Conservation (phyloP, 2,888 invertebrate species). For the Archips xylosteana region DNA sequence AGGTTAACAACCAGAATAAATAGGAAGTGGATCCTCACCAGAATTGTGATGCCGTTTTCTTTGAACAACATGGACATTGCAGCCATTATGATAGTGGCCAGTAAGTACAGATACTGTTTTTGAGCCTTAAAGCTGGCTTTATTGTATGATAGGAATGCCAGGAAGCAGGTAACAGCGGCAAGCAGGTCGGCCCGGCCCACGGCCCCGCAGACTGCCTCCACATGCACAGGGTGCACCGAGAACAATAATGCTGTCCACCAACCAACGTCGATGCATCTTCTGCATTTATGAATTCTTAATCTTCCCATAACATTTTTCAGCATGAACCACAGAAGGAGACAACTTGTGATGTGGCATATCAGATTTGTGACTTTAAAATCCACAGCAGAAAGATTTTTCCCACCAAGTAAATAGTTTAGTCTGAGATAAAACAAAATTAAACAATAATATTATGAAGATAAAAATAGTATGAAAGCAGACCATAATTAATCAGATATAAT, state of each 20-base stretch:
- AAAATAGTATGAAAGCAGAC: background rate
- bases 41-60: conserved; percentile 96
- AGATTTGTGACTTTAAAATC: conserved; percentile 93
- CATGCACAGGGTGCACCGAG: conserved; percentile 96
- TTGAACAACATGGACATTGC: conserved; percentile 93
- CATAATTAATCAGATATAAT: too few relatives aligned
- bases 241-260: conserved; percentile 91
- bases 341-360: conserved; percentile 88
- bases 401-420: conserved; percentile 88
- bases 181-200: conserved; percentile 97
- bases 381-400: conserved; percentile 81
- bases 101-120: conserved; percentile 53
- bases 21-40: conserved; percentile 86
- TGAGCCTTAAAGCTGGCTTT: conserved; percentile 53
- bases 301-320: conserved; percentile 54
- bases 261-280: conserved; percentile 70
- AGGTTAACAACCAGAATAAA: too few relatives aligned
- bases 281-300: conserved; percentile 38
- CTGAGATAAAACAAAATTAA: conserved; percentile 70
- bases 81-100: conserved; percentile 74
- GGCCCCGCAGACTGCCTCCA: conserved; percentile 96
- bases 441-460: background rate
- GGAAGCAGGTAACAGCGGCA: conserved; percentile 91
- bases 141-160: conserved; percentile 89
- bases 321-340: conserved; percentile 60